phyloP scores from a whole-genome alignment of 2,113 vertebrate species.

The Dasypus novemcinctus region DNA sequence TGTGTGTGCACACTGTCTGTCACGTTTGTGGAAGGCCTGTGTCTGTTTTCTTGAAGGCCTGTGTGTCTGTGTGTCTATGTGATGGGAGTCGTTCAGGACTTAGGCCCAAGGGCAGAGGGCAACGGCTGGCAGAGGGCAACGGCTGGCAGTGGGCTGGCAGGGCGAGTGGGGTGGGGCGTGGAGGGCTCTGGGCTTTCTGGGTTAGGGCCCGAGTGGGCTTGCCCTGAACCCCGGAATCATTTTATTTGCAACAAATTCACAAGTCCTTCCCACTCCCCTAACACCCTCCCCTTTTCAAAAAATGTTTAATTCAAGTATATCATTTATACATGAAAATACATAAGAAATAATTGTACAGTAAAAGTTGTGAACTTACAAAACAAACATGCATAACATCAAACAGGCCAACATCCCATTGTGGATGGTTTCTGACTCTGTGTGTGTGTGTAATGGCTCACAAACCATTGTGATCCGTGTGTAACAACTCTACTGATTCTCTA shows the following conservation, averaged over 20 bases:
- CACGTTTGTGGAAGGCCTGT: neutral
- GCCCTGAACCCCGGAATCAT: neutral
- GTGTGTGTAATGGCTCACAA: neutral
- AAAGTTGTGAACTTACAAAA: no score
- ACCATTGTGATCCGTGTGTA: neutral
- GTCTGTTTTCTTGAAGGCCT: neutral
- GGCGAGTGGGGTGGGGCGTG: neutral
- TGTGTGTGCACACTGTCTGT: neutral
- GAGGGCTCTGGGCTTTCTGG: neutral
- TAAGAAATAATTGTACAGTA: no score
- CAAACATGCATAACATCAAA: no score
- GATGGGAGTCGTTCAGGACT: neutral
- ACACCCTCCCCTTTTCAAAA: no score
- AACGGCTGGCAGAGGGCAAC: rapidly evolving
- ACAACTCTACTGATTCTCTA: neutral
- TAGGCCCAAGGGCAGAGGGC: neutral
- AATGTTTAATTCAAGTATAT: no score
- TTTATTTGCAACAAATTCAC: neutral
- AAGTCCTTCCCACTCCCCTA: neutral
- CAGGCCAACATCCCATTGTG: neutral
- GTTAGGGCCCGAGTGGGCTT: neutral
- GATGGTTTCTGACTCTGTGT: neutral
- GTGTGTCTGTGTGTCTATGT: neutral
- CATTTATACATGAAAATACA: no score
- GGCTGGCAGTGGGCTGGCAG: neutral